phyloP scores from a whole-genome alignment of 2,888 invertebrate species.

The Microctonus hyperodae region DNA sequence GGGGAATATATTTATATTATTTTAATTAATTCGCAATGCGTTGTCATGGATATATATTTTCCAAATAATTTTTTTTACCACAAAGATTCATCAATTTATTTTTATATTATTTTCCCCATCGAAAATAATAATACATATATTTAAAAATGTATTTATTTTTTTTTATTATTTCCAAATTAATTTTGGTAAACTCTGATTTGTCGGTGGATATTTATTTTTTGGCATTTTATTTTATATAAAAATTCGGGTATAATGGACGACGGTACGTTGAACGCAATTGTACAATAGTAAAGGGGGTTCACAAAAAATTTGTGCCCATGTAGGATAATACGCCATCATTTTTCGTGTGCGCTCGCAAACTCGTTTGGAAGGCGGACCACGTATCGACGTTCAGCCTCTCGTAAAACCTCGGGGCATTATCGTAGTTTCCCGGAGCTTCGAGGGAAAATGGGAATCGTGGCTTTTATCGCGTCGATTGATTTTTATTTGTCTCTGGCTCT shows the following conservation, averaged over 20 bases:
- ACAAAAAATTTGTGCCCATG: constrained; percentile 26
- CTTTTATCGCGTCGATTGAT: constrained; percentile 43
- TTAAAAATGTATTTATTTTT: constrained; percentile 34
- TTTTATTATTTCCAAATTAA: neutral
- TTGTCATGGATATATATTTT: constrained; percentile 32
- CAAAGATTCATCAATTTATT: neutral
- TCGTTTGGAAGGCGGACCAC: constrained; percentile 45
- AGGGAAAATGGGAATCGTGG: constrained; percentile 40
- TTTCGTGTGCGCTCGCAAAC: constrained; percentile 26
- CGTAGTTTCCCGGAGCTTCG: constrained; percentile 39
- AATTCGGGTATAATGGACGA: neutral
- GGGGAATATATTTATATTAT: constrained; percentile 19
- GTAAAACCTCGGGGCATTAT: constrained; percentile 49
- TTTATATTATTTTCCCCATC: neutral
- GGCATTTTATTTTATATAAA: constrained; percentile 12
- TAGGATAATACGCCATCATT: constrained; percentile 34
- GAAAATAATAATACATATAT: neutral
- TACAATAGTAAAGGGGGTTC: constrained; percentile 9
- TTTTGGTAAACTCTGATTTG: neutral
- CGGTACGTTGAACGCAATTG: neutral
- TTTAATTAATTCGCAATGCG: constrained; percentile 24
- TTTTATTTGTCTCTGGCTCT: constrained; percentile 39
- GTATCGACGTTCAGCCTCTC: constrained; percentile 51
- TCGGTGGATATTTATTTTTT: constrained; percentile 15
- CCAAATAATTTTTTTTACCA: neutral